Conservation (phyloP, 1,140 invertebrate genomes). For the Drusus annulatus region DNA sequence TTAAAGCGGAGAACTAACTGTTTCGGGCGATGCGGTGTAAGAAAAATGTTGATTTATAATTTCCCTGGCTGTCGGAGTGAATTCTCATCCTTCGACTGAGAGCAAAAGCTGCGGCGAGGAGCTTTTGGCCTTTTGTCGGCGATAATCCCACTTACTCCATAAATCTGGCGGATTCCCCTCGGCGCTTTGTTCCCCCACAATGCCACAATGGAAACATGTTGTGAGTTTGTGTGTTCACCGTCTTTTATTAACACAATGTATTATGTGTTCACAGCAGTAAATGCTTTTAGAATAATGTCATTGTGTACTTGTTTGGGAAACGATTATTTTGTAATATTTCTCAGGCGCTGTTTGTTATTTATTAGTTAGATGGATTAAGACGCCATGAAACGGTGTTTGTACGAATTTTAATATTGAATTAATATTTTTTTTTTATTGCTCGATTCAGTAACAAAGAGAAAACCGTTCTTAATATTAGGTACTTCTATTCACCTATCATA, state of each 20-base stretch:
- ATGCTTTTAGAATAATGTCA: conserved; percentile 31
- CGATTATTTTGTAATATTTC: conserved; percentile 10
- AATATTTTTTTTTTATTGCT: no score
- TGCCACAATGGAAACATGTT: conserved; percentile 25
- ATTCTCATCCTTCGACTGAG: not conserved
- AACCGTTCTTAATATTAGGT: no score
- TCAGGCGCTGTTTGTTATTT: not conserved
- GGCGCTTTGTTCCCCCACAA: conserved; percentile 15
- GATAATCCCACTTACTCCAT: conserved; percentile 38
- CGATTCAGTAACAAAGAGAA: no score
- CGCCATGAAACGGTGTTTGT: no score
- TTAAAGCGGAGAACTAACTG: no score
- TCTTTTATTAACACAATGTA: conserved; percentile 28
- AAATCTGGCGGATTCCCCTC: conserved; percentile 31
- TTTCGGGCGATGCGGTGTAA: not conserved
- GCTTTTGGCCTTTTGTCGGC: conserved; percentile 24
- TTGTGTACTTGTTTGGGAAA: conserved; percentile 33
- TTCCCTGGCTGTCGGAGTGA: not conserved
- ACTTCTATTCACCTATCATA: no score
- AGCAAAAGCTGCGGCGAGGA: not conserved
- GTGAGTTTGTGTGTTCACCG: not conserved
- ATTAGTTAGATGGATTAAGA: not conserved
- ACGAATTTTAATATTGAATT: no score
- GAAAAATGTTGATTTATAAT: conserved; percentile 16
- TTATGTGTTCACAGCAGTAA: conserved; percentile 9